Evolutionary conservation across 2,797 vertebrate species (phyloP).

Genomic region (Sandelia bainsii): DNA sequence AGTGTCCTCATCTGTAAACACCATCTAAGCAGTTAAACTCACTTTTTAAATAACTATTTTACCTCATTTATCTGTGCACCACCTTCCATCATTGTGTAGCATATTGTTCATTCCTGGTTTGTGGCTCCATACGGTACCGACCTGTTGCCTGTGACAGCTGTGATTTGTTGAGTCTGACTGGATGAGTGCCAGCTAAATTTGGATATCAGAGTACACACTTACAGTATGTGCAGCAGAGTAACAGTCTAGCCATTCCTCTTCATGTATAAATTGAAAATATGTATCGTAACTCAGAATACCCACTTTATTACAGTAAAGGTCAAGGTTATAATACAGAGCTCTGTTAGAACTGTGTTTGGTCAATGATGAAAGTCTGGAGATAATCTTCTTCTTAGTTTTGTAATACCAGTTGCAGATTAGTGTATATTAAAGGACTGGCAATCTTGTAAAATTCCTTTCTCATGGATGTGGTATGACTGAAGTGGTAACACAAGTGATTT

Average conservation of each 20-base stretch:
- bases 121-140: constrained; percentile 40
- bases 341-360: constrained; percentile 8
- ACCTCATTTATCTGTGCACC: not conserved
- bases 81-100: constrained; percentile 8
- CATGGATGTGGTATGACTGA: not conserved
- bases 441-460: constrained; percentile 17
- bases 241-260: constrained; percentile 35
- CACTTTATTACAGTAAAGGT: constrained; percentile 7
- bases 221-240: constrained; percentile 8
- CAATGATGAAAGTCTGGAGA: constrained; percentile 26
- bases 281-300: constrained; percentile 23
- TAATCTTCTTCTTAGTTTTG: constrained; percentile 26
- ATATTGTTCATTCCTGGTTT: constrained; percentile 30
- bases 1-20: constrained; percentile 6
- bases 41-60: not conserved
- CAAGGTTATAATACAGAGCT: constrained; percentile 4
- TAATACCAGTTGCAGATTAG: constrained; percentile 9
- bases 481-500: constrained; percentile 7
- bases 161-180: constrained; percentile 58
- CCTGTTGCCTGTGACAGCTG: constrained; percentile 37
- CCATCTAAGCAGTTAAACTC: not conserved
- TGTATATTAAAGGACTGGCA: constrained; percentile 25
- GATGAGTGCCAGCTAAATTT: constrained; percentile 7
- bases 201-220: constrained; percentile 5
- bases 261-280: constrained; percentile 30